Conservation (phyloP, 2,888 invertebrate species). For the Microctonus brassicae region DNA sequence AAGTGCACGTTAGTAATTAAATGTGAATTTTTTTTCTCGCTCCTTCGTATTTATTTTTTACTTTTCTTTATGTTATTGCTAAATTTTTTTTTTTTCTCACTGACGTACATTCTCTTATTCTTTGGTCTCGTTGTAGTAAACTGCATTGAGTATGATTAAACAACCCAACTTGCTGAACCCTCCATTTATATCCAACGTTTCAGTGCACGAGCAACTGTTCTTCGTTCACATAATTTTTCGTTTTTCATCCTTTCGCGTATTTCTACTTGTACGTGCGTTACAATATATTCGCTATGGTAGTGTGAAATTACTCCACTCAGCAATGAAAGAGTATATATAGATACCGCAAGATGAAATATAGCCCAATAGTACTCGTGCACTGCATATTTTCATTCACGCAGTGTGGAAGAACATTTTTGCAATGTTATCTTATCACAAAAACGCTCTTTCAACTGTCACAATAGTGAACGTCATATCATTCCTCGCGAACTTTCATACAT, state of each 20-base stretch:
- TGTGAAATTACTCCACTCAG: constrained; percentile 45
- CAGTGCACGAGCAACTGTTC: constrained; percentile 5
- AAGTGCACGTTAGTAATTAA: too few species aligned
- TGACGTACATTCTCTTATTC: background rate
- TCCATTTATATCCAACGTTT: constrained; percentile 14
- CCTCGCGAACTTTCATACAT: background rate
- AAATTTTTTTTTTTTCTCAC: constrained; percentile 6
- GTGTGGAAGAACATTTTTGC: constrained; percentile 33
- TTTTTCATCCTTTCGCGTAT: constrained; percentile 6
- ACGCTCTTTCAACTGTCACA: constrained; percentile 31
- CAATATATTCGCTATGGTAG: too few species aligned
- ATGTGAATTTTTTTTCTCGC: too few species aligned
- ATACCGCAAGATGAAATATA: constrained; percentile 52
- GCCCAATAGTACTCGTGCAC: constrained; percentile 43
- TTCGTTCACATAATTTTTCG: constrained; percentile 16
- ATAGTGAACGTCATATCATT: background rate
- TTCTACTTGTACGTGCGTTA: constrained; percentile 27
- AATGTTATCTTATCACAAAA: constrained; percentile 43
- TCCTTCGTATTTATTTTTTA: too few species aligned
- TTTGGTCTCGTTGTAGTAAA: constrained; percentile 34
- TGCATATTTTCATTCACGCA: background rate
- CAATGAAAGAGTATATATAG: constrained; percentile 31
- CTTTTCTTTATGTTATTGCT: background rate
- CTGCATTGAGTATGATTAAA: constrained; percentile 46
- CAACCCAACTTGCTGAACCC: constrained; percentile 37